Evolutionary conservation across 2,888 invertebrate genomes (phyloP).

Genomic region (Cotesia congregata): DNA sequence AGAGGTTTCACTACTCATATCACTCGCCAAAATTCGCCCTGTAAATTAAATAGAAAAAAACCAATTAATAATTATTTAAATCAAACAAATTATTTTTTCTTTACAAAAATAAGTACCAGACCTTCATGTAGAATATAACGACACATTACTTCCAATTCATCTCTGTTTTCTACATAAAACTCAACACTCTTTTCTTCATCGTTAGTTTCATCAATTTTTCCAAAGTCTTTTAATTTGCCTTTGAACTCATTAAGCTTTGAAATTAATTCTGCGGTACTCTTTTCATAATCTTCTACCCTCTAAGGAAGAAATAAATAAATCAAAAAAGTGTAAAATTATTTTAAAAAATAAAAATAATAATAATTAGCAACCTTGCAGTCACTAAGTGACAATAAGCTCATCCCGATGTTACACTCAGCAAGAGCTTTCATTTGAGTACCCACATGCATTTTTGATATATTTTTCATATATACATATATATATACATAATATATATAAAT

Average conservation of each 20-base stretch:
- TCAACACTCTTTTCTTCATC: constrained; percentile 73
- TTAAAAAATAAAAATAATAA: constrained; percentile 5
- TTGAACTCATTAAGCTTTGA: constrained; percentile 76
- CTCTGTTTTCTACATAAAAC: constrained; percentile 73
- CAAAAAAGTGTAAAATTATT: constrained; percentile 17
- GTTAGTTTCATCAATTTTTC: constrained; percentile 73
- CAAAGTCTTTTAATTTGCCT: constrained; percentile 73
- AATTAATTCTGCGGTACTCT: constrained; percentile 74
- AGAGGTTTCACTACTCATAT: constrained; percentile 70
- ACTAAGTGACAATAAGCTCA: no score
- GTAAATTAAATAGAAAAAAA: constrained; percentile 35
- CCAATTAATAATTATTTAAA: constrained; percentile 15
- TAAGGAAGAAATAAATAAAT: constrained; percentile 59
- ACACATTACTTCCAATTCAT: constrained; percentile 59
- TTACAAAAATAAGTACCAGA: constrained; percentile 33
- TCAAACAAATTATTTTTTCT: neutral
- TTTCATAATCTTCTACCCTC: constrained; percentile 79
- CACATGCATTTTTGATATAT: no score
- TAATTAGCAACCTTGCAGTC: neutral
- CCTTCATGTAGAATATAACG: constrained; percentile 61
- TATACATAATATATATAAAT: no score
- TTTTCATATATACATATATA: no score
- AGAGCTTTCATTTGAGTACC: no score
- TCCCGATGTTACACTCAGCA: no score
- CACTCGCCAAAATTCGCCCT: constrained; percentile 61